Base-by-base conservation (phyloP, 2,888 invertebrate species). In the Hoplodrina blanda region DNA sequence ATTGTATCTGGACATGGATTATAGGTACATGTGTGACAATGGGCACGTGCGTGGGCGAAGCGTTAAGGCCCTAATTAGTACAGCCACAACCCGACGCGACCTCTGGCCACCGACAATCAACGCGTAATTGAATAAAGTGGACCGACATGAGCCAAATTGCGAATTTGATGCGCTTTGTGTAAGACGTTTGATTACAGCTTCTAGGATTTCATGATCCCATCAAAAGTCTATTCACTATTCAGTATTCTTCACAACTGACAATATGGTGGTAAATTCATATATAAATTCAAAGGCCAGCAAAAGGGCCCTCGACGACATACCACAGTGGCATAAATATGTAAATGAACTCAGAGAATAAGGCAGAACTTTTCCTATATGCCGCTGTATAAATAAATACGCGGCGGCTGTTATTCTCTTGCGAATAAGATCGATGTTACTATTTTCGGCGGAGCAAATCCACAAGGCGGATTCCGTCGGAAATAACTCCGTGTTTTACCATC, bases 401-500 rank as follows among this genome's bases (percentile, higher is more conserved):
- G 89, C 88, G 86, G 84, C 84, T 90, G 92, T 92, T 93, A 92
- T 91, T 91, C 90, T 88, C 87, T 87, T 88, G 91, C 91, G 89
- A 92, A 94, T 94, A 94, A 93, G 92, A 94, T 92, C 92, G 93
- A 93, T 92, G 94, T 90, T 93, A 91, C 95, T 95, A 95, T 95
- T 95, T 94, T 91, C 83, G 93, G 89, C 92, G 83, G 91, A 91
- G 91, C 92, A 89, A 93, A 94, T 94, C 90, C 92, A 92, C 93
- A 92, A 93, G 92, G 92, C 93, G 91, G 92, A 95, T 94, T 93
- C 93, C 92, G 89, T 93, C 92, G 88, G 92, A 95, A 94, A 95
- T 95, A 95, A 93, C 94, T 93, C 86, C 83, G 90, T 88, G 91
- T 91, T 91, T 91, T 90, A 91, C 91, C 93, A 91, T 89, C 91